These are phyloP conservation scores for Oreonectes daqikongensis DNA, from an alignment of 2,797 vertebrate genomes.

Conservation along the genomic window DNA sequence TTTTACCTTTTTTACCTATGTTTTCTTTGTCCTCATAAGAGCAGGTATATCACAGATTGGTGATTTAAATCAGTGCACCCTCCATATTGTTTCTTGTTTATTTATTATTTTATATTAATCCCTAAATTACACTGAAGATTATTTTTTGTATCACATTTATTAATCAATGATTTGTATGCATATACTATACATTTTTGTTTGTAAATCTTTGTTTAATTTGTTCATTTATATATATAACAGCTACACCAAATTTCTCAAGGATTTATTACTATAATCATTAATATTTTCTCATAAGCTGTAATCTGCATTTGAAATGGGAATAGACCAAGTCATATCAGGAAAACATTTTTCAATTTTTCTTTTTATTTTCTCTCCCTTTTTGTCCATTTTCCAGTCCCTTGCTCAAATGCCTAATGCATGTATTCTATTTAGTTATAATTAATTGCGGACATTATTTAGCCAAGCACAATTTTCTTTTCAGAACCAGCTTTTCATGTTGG, in stretches of 20 bases:
- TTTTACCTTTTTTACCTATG: not conserved
- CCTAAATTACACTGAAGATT: not conserved
- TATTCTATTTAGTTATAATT: slow-evolving; percentile 59
- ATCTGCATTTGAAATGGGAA: not conserved
- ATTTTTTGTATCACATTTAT: not conserved
- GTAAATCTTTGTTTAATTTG: not conserved
- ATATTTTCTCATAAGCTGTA: not conserved
- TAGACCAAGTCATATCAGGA: not conserved
- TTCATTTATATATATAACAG: not conserved
- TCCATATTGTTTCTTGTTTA: not conserved
- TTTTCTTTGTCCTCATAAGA: not conserved
- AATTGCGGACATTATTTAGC: slow-evolving; percentile 59
- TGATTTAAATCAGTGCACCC: not conserved
- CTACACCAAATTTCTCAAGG: not conserved
- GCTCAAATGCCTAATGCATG: slow-evolving; percentile 53
- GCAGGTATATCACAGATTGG: not conserved
- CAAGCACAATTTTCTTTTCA: slow-evolving; percentile 56
- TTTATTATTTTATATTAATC: not conserved
- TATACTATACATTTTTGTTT: not conserved
- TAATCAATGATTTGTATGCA: not conserved
- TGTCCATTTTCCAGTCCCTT: slow-evolving; percentile 31
- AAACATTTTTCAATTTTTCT: not conserved
- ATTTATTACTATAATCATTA: not conserved
- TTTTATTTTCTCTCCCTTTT: slow-evolving; percentile 11
- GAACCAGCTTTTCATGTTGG: slow-evolving; percentile 51